Percentiles rank a stretch among this genome's conserved stretches.
These are phyloP conservation scores for Sebastiscus albofasciatus DNA, from an alignment of 2,797 vertebrate species.

Conservation along the genomic window DNA sequence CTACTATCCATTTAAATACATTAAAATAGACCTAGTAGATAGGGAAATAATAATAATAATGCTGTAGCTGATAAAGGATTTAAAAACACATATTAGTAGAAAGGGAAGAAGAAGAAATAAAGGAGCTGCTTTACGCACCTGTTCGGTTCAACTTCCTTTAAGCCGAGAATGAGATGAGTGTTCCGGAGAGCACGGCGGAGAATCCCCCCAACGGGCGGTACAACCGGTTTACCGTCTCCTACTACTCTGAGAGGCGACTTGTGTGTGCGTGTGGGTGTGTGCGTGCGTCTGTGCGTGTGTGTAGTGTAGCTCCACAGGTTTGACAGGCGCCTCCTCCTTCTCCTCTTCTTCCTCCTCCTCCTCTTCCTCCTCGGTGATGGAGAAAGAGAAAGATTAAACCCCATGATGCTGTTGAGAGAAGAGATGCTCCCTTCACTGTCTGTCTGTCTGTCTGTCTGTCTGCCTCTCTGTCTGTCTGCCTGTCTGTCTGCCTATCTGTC, in stretches of 20 bases:
- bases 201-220: background rate
- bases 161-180: slow-evolving; percentile 34
- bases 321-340: slow-evolving; percentile 28
- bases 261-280: background rate
- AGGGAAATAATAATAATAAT: background rate
- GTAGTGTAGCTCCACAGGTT: slow-evolving; percentile 43
- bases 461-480: background rate
- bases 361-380: slow-evolving; percentile 52
- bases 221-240: slow-evolving; percentile 42
- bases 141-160: slow-evolving; percentile 69
- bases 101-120: background rate
- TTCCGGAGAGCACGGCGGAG: slow-evolving; percentile 50
- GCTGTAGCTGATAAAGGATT: background rate
- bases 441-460: background rate
- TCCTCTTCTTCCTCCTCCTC: too few relatives aligned
- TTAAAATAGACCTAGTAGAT: accelerated
- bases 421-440: slow-evolving; percentile 25
- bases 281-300: background rate
- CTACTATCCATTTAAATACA: slow-evolving; percentile 1
- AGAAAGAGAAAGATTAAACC: slow-evolving; percentile 42
- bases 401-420: slow-evolving; percentile 55
- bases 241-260: slow-evolving; percentile 23
- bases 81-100: accelerated
- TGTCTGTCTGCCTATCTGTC: accelerated
- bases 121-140: slow-evolving; percentile 64